Evolutionary conservation across 2,113 vertebrate species (phyloP), one percentile per base, ranked within the genome.

Genomic region (Marmota monax): DNA sequence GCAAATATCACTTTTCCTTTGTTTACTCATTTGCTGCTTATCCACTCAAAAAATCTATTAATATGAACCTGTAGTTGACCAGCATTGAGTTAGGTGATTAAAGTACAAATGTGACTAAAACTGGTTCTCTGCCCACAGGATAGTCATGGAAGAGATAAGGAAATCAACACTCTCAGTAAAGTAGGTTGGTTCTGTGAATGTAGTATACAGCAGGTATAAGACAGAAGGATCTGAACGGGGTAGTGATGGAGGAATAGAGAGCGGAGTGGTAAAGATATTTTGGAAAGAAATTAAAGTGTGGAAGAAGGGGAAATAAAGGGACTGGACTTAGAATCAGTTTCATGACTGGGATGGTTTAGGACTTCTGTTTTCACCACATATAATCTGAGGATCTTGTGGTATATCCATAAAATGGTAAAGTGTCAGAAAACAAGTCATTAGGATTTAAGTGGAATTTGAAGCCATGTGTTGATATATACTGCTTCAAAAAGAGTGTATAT

Each of bases 371-470:
- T 89, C n/a, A 82, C 34, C 4, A 13, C 5, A 14, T 85, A 7
- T 34, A 88, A 77, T 86, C 77, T 91, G 87, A 92, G 34, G 25
- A 77, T 48, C 29, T 92, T 79, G 45, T 83, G 34, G 58, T 65
- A 67, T 27, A 84, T 76, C 11, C n/a, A 95, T 72, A 53, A 9
- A 14, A 91, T 83, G 3, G 37, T 65, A 90, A 84, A 1, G 2
- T 83, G 22, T 78, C 25, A 34, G 25, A 10, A 90, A 92, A 72
- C 9, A 12, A 4, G 13, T 29, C 16, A 67, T 77, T 61, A 34
- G 37, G 10, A 53, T 83, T 83, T 94, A 93, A 95, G 73, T 56
- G 39, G 37, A 56, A 27, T 8, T 61, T 69, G n/a, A 76, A 90
- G 7, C 4, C 80, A 34, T 58, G 34, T 45, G 14, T 53, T 51